Evolutionary conservation across 1,140 invertebrate genomes (phyloP), one percentile per base, ranked within the genome.

Genomic region (Lucilia sericata): DNA sequence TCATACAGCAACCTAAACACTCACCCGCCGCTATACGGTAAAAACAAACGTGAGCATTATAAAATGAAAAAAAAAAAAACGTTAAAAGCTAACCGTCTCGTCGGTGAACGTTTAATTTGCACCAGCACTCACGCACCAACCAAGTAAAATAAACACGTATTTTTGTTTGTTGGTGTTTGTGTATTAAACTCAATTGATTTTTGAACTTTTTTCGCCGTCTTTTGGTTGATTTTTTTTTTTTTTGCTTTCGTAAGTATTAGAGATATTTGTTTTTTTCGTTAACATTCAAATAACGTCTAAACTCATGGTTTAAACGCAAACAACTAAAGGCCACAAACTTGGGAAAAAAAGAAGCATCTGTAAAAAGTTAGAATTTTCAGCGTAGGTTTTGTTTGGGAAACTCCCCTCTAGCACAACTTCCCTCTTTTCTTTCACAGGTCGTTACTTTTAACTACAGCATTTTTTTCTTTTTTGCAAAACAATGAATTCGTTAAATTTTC

Each of bases 161-260:
- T 55, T 17, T 55, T 55, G 12, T 55, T 55, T 42, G 42, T 42
- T 42, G 42, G 17, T n/a, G 21, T 70, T 70, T 70, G 9, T 70
- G 5, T 70, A 70, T 21, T 70, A 70, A 70, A 70, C n/a, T 70
- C 65, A 70, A 70, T 70, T 70, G 65, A 70, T 25, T 70, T 70
- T 70, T 70, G 65, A 70, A 25, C 21, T 70, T 70, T 70, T 21
- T 70, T 21, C 42, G 7, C 42, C 5, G 42, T 42, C 5, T 42
- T 70, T 55, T 30, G 1, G 25, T 25, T 70, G 65, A 25, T 0
- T 12, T 70, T 70, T 70, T 21, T 70, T 21, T 10, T 1, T 42
- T 10, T 42, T 70, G 7, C 13, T 55, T 42, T 42, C 60, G n/a
- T 19, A 70, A 21, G 2, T 60, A 42, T 14, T 60, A 60, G 51